A percentile compares a stretch with the other conserved stretches of the same genome.
Evolutionary conservation across 2,113 vertebrate species (phyloP).

Genomic region (Gnathonemus longibarbis): DNA sequence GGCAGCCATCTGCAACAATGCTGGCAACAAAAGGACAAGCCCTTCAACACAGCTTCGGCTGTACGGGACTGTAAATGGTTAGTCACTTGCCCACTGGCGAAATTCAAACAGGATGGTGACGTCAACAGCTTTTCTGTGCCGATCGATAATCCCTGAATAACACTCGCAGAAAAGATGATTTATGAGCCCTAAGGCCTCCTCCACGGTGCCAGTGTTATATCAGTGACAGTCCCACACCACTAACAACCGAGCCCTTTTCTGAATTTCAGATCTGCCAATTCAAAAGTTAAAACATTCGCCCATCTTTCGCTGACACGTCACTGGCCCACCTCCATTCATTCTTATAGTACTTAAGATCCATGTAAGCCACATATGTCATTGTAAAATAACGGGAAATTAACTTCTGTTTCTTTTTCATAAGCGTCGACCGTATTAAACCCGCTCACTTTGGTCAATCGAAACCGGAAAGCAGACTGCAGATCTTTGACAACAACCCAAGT

Average conservation of each 20-base stretch:
- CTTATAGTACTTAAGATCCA: neutral
- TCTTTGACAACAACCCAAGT: neutral
- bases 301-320: neutral
- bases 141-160: neutral
- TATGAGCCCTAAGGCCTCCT: neutral
- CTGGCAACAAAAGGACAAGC: neutral
- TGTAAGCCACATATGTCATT: neutral
- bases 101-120: neutral
- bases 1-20: constrained; percentile 3
- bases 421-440: neutral
- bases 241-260: neutral
- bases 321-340: neutral
- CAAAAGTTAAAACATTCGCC: neutral
- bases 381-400: neutral
- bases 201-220: neutral
- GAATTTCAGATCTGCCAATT: neutral
- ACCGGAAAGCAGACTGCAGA: neutral
- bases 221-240: neutral
- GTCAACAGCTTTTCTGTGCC: neutral
- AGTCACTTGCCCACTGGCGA: neutral
- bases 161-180: neutral
- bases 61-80: neutral
- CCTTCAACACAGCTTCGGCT: neutral
- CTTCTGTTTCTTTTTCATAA: neutral
- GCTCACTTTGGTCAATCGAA: neutral